These are phyloP conservation scores for Lithobates sylvaticus DNA, from an alignment of 2,797 vertebrate genomes.

Conservation along the genomic window DNA sequence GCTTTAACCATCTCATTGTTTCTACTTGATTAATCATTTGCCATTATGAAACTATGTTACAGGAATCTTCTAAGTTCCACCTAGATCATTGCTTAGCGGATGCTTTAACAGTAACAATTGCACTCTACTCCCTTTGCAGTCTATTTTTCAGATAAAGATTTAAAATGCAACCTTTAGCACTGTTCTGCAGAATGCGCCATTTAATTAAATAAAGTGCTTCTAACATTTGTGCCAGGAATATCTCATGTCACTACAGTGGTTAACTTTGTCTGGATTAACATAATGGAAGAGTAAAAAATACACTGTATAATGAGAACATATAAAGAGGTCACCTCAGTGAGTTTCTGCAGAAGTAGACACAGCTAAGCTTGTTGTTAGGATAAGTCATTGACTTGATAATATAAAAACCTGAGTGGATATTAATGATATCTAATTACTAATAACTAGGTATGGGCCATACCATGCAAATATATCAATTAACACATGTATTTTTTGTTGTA, in stretches of 20 bases:
- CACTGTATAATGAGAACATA: constrained; percentile 60
- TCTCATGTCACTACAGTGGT: constrained; percentile 68
- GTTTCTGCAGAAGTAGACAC: background rate
- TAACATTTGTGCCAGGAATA: constrained; percentile 68
- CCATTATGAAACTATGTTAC: constrained; percentile 18
- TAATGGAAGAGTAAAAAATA: constrained; percentile 69
- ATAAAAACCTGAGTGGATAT: background rate
- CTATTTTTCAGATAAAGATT: constrained; percentile 34
- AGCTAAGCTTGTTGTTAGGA: background rate
- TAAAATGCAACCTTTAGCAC: constrained; percentile 46
- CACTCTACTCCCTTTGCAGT: constrained; percentile 4
- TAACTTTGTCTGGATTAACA: constrained; percentile 70
- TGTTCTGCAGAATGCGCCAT: constrained; percentile 43
- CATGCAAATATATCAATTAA: no score
- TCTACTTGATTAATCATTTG: constrained; percentile 24
- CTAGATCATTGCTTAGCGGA: background rate
- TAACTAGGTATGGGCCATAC: background rate
- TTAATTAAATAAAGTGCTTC: constrained; percentile 81
- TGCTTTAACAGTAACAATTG: constrained; percentile 38
- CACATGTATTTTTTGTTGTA: no score
- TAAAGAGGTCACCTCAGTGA: constrained; percentile 23
- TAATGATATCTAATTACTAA: background rate
- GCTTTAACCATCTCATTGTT: background rate
- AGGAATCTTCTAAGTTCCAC: constrained; percentile 5
- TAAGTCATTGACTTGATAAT: background rate